A percentile compares a stretch with the other conserved stretches of the same genome.
Evolutionary conservation across 2,888 invertebrate species (phyloP).

Genomic region (Girardia tigrina): DNA sequence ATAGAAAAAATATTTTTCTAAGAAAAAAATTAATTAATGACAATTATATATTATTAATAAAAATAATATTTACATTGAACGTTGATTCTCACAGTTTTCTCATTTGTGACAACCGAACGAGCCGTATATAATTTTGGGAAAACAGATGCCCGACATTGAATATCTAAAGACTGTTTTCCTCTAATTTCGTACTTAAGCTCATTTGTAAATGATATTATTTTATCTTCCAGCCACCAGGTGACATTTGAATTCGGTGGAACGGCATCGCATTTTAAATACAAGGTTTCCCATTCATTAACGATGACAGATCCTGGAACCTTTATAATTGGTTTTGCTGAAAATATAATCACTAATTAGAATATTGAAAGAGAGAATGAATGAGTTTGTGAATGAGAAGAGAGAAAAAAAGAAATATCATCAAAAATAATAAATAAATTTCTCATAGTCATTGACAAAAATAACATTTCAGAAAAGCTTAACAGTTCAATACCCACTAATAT

Average conservation of each 20-base stretch:
- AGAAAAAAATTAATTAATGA: no score
- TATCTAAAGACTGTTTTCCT: neutral
- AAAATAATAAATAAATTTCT: neutral
- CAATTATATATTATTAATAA: neutral
- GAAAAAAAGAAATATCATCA: neutral
- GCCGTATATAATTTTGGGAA: neutral
- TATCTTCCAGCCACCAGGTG: neutral
- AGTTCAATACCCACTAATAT: slow-evolving; percentile 9
- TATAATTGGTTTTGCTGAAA: neutral
- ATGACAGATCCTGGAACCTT: neutral
- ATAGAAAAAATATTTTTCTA: no score
- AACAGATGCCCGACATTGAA: neutral
- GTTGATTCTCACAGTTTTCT: neutral
- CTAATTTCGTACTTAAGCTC: neutral
- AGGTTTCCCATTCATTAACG: neutral
- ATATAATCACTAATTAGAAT: neutral
- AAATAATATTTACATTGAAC: neutral
- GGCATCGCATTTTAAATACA: neutral
- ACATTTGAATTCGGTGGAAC: neutral
- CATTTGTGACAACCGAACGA: neutral
- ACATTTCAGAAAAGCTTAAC: neutral
- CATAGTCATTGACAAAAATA: neutral
- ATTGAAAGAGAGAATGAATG: no score
- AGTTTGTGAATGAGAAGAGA: no score
- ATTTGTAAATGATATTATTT: neutral